phyloP scores from a whole-genome alignment of 2,888 invertebrate genomes.

The Papilio protenor region DNA sequence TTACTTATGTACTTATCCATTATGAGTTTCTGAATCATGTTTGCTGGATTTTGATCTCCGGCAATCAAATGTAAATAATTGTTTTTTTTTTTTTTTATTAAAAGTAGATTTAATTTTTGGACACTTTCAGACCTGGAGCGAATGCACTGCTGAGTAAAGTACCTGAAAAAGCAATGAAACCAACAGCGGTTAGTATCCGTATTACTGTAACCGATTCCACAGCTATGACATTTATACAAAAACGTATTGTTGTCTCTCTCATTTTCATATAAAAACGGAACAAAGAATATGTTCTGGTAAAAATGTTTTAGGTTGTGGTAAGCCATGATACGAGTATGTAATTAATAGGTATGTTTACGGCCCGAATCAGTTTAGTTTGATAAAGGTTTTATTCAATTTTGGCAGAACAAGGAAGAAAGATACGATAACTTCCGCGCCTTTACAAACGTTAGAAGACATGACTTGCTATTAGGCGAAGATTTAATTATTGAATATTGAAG shows the following conservation, averaged over 20 bases:
- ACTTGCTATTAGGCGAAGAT: neutral
- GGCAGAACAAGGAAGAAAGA: slow-evolving; percentile 1
- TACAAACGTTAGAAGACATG: neutral
- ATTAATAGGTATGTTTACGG: neutral
- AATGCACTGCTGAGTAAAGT: slow-evolving; percentile 37
- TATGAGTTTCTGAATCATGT: neutral
- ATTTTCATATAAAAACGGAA: neutral
- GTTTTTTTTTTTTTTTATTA: neutral
- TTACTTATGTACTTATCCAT: neutral
- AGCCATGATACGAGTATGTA: neutral
- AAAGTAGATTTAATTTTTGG: neutral
- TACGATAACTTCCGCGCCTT: neutral
- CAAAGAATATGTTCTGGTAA: neutral
- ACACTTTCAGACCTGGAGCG: slow-evolving; percentile 34
- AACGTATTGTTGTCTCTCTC: neutral
- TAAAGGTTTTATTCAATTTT: neutral
- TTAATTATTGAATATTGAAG: slow-evolving; percentile 14
- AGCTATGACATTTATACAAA: neutral
- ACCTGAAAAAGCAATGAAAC: slow-evolving; percentile 33
- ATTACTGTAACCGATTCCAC: neutral
- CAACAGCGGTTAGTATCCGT: slow-evolving; percentile 26
- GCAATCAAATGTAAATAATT: neutral
- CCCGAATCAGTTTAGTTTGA: neutral
- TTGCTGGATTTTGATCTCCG: neutral
- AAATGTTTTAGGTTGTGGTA: neutral